Evolutionary conservation across 2,888 invertebrate genomes (phyloP).

Genomic region (Omphaloscelis lunosa): DNA sequence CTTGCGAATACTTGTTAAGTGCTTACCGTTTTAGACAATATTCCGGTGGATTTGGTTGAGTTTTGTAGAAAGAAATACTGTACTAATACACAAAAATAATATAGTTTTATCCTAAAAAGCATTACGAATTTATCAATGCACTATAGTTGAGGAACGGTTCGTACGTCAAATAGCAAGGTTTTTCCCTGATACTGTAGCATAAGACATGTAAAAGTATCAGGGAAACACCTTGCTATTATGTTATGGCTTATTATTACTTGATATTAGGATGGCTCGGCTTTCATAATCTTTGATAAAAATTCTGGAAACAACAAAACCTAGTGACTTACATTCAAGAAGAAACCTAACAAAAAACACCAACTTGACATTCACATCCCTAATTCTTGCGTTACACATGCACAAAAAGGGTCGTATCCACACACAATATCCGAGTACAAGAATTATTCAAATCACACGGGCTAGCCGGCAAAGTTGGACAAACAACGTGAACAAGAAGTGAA

Average conservation of each 20-base stretch:
- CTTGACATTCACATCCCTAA: conserved; percentile 32
- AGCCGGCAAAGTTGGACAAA: conserved; percentile 49
- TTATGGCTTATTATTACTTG: too few species aligned
- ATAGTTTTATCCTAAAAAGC: background rate
- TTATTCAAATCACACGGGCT: conserved; percentile 66
- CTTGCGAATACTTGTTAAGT: background rate
- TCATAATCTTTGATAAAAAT: background rate
- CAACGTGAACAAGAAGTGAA: conserved; percentile 64
- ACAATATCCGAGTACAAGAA: conserved; percentile 48
- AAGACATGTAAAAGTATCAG: too few species aligned
- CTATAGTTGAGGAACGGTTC: background rate
- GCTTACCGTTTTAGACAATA: too few species aligned
- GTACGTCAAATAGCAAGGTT: background rate
- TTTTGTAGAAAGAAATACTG: background rate
- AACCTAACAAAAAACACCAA: conserved; percentile 29
- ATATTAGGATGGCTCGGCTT: background rate
- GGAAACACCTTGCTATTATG: too few species aligned
- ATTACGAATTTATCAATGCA: background rate
- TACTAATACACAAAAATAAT: background rate
- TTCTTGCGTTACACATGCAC: conserved; percentile 29
- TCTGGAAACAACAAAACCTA: background rate
- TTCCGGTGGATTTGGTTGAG: background rate
- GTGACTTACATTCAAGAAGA: background rate
- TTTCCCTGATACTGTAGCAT: background rate
- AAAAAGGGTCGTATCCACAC: conserved; percentile 35